Evolutionary conservation across 2,888 invertebrate species (phyloP), one percentile per base, ranked within the genome.

Genomic region (Melinaea marsaeus): DNA sequence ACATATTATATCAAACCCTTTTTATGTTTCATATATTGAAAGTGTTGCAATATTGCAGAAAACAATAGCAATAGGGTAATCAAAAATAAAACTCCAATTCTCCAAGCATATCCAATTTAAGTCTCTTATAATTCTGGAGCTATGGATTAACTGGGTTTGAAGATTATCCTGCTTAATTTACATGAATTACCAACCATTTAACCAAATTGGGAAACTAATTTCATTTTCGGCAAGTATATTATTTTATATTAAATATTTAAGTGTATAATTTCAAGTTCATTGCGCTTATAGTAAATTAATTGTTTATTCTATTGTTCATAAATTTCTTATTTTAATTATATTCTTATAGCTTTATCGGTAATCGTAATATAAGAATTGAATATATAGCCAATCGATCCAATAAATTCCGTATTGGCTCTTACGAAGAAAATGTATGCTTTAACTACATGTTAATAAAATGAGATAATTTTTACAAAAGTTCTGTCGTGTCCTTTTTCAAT

Each of bases 71-170:
- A 7, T 5, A 11, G 47, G 57, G 58, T 62, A 62, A 32, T 51
- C 46, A 45, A 57, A 56, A 55, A 60, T 67, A 58, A 57, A 35
- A 33, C 54, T 57, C 57, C 56, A 45, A 62, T 60, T 34, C 60
- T 42, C 64, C 37, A 62, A 60, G 61, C 59, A 66, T 60, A 42
- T 56, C 61, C 59, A 62, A 61, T 61, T 51, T 48, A 59, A 61
- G 59, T 56, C 57, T 47, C 62, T 57, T 59, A 51, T 57, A 66
- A 66, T 61, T 60, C 56, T 51, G 45, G 46, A 55, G 55, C 32
- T 46, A 46, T 57, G 59, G 63, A 64, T 62, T 66, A 66, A 62
- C 59, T 66, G 55, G 61, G 63, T 61, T 61, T 42, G 61, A 66
- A 60, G 61, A 63, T 58, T 58, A 61, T 63, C 58, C 62, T 56